Evolutionary conservation across 2,888 invertebrate species (phyloP), one percentile per base, ranked within the genome.

Genomic region (Toxonevra muliebris): DNA sequence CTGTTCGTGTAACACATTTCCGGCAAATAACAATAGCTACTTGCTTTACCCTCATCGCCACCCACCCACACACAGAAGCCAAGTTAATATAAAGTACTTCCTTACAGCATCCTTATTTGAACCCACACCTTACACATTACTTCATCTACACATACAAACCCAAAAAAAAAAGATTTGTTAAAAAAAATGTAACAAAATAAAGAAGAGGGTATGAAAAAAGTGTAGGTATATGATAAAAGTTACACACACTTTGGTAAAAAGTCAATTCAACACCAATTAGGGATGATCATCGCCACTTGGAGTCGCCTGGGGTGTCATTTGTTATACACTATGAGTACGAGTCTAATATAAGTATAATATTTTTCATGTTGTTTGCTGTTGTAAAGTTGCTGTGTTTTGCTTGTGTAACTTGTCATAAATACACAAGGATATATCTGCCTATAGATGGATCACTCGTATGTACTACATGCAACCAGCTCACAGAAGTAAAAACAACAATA

Each of bases 221-320:
- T 42, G n/a, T 58, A 17, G 17, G 42, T 58, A n/a, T 58, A 20
- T 15, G 15, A 40, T 61, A 19, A 12, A 17, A 48, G 48, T 64
- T 8, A 48, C 57, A 30, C 17, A 30, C 62, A 60, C 48, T 62
- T 48, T 66, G 65, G 66, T 76, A 72, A 77, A n/a, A 81, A 82
- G 80, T 82, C 79, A 82, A 84, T 84, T 84, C 85, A 83, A 84
- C 84, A 83, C 81, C 85, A 84, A 84, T 84, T 84, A 84, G 84
- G 82, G 81, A 80, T 83, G 84, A 84, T 83, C 79, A 82, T 78
- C 80, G 73, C 73, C 66, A 71, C 71, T 71, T 71, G 71, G 71
- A 74, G 75, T 74, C 74, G 73, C 70, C 71, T 55, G 69, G 64
- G 72, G 75, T 73, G 69, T 71, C 73, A 73, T 76, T 74, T 75